Evolutionary conservation across 2,888 invertebrate species (phyloP), one percentile per base, ranked within the genome.

Genomic region (Chromoteleia sp.): DNA sequence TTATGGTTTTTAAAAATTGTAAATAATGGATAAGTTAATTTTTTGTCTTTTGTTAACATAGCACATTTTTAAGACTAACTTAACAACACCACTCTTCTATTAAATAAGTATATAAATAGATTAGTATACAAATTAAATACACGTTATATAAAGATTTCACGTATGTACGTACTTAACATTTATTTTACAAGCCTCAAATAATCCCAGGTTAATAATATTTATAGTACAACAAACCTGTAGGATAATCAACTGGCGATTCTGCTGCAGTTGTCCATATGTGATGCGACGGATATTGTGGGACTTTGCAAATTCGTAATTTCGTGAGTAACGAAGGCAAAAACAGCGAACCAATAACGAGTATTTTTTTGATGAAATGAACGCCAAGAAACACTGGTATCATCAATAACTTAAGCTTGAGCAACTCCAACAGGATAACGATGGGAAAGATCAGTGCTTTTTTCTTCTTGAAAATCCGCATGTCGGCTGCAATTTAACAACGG

Each of bases 401-500:
- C 43, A 95, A 87, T 8, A 95, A 87, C 85, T 95, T 95, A 52
- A 92, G 56, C 80, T 92, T 92, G n/a, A 92, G 25, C 21, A 92
- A 84, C 56, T 92, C 91, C 71, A 92, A 68, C 10, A 92, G 81
- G 50, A 91, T 90, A 1, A 91, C 85, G 58, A 91, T 41, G 6
- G 92, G 91, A 14, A 92, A 76, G 84, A 97, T 96, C 89, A 97
- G 94, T 43, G 96, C 93, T 90, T 97, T 97, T 93, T 97, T 97
- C 86, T 97, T 92, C 92, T 96, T 95, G 74, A 86, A 84, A 19
- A 85, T 59, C 36, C 86, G 81, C 48, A 54, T 29, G 12, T 78
- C 77, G 6, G 41, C 83, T 81, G 73, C 6, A 81, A 83, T 59
- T 41, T 45, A 61, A 56, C 14, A 58, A 65, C 12, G 5, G 29